phyloP scores from a whole-genome alignment of 2,888 invertebrate genomes.

The Lampropteryx suffumata region DNA sequence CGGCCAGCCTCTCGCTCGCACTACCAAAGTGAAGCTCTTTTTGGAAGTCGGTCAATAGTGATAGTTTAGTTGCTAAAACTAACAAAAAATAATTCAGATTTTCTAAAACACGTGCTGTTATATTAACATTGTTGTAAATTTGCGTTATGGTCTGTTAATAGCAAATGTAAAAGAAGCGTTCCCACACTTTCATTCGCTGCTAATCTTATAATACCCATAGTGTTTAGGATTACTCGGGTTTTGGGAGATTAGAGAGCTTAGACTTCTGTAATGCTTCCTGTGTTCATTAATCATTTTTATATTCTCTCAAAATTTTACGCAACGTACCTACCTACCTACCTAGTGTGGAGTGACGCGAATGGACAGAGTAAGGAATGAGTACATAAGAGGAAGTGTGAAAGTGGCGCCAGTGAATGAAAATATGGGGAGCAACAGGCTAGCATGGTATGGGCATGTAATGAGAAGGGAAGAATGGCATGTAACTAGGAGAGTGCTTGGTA shows the following conservation, averaged over 20 bases:
- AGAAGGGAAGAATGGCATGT: too few relatives aligned
- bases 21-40: too few relatives aligned
- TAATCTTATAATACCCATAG: conserved; percentile 22
- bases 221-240: conserved; percentile 27
- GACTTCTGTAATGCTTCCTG: conserved; percentile 29
- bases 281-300: conserved; percentile 7
- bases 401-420: too few relatives aligned
- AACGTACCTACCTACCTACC: neutral
- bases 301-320: conserved; percentile 1
- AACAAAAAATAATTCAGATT: conserved; percentile 3
- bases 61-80: conserved; percentile 3
- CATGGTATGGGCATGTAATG: too few relatives aligned
- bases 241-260: conserved; percentile 23
- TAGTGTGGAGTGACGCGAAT: too few relatives aligned
- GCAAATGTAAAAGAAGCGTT: conserved; percentile 25
- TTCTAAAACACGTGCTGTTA: conserved; percentile 7
- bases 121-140: conserved; percentile 24
- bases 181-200: conserved; percentile 32
- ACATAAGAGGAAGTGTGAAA: too few relatives aligned
- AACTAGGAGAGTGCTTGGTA: too few relatives aligned
- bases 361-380: too few relatives aligned
- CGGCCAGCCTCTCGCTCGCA: too few relatives aligned
- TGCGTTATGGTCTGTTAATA: conserved; percentile 22
- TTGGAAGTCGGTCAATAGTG: neutral
- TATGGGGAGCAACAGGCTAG: too few relatives aligned